Evolutionary conservation across 2,113 vertebrate species (phyloP), one percentile per base, ranked within the genome.

Genomic region (Loxodonta africana): DNA sequence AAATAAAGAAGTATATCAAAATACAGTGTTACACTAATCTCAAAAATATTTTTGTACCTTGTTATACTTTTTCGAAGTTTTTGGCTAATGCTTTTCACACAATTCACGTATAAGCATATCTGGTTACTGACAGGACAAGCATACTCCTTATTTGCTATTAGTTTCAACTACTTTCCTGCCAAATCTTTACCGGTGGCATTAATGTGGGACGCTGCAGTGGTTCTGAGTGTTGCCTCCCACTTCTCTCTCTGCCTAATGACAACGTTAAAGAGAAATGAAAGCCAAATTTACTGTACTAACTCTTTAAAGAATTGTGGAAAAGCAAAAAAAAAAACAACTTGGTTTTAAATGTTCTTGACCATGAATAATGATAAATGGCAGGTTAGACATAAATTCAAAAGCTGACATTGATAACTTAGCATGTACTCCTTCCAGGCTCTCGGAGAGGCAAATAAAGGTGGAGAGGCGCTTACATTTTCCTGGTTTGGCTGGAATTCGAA

Each of bases 401-500:
- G 57, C 37, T 91, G 65, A 90, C 37, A 44, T 3, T 83, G 9
- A 8, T 89, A 97, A 96, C 96, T 95, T 10, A 0, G 57, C 86
- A 96, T 93, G 33, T 65, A 95, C 77, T 95, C 93, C 28, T 97
- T 80, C 81, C 63, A 87, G 62, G 73, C 28, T 78, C 0, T 83
- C 25, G 63, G 23, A 97, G 46, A 93, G 93, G 60, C 67, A 90
- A 94, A 95, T 41, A 67, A 94, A 83, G n/a, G 37, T 23, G 44
- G 67, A 80, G 88, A 87, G 51, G 69, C 51, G 96, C 98, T 98
- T 97, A 99, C 99, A 12, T 98, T 98, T 99, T 83, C 88, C 98
- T 0, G 98, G 95, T 98, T 98, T 99, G 97, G 99, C 99, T 97
- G 99, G 99, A 67, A 99, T 99, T 97, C 99, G 98, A 97, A 99